Base-by-base conservation (phyloP, 2,113 vertebrate species). In the Phalacrocorax brasilianus region DNA sequence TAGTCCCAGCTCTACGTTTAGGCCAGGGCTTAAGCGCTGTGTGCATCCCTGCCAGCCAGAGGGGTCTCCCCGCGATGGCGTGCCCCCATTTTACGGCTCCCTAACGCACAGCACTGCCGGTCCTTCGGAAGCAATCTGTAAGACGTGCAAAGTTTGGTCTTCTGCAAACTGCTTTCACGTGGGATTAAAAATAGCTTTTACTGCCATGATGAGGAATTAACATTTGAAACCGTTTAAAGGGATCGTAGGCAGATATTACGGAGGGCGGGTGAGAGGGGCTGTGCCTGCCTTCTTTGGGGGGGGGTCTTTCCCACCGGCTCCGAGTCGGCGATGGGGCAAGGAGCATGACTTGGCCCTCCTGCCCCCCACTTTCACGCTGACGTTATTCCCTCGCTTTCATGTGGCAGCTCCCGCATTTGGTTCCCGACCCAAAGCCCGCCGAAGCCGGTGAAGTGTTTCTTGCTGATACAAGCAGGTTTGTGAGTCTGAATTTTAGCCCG, bases 181-280 rank as follows among this genome's bases (percentile, higher is more conserved):
- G 87, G 92, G 68, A 81, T 94, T 95, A 92, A 94, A 97, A 96
- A 81, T 65, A 92, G 75, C 56, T 91, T 92, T 91, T 78, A 58
- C 65, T 88, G 95, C 92, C 63, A 13, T 5, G 19, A 47, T 3
- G 88, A 62, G 78, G 88, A 94, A 88, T 95, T 85, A 88, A 70
- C 95, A 83, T 95, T 95, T 27, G 91, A 70, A 93, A 80, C 40
- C n/a, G 10, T 79, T 95, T 90, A 73, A 44, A 68, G 53, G 20
- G 79, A 38, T 94, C 62, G 44, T 11, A 24, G 67, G 19, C 44
- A 14, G 81, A 28, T 67, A 2, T 11, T 10, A 4, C 4, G 3
- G 62, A 5, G 21, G 78, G 30, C 23, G 6, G 45, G 65, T 7
- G 6, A 21, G 53, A 11, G 71, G 27, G 45, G 74, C 74, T 44